Evolutionary conservation across 1,140 invertebrate genomes (phyloP), one percentile per base, ranked within the genome.

Genomic region (Wiebesia pumilae): DNA sequence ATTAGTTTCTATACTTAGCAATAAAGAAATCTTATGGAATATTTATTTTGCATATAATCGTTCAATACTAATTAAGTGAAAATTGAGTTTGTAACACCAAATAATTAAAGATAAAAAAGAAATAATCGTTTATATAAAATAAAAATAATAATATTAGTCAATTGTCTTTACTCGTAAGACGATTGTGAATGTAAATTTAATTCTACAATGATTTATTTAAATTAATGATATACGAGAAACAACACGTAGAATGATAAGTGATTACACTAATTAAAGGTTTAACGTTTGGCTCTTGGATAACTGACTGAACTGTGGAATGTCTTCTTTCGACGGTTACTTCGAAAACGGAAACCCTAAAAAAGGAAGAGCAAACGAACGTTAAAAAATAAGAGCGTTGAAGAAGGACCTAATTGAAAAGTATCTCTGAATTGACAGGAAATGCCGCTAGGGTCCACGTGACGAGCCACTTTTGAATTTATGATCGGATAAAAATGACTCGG

Each of bases 391-490:
- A 47, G 35, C 16, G 0, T 33, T 51, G 21, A 47, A 62, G 51
- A 30, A 14, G 51, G 27, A 81, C 67, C 51, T 47, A 86, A 86
- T 86, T 86, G 35, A 79, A 80, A 85, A 80, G 47, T 84, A 62
- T 77, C 54, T 77, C 21, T 47, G 33, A 65, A 84, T 77, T 54
- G 80, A 54, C 43, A 21, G 38, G 10, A n/a, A 62, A 30, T n/a
- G 40, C n/a, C 30, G 33, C 19, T 38, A 27, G 10, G 16, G 16
- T 4, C 10, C 12, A 14, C 4, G 30, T 77, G n/a, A 4, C 24
- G 2, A 30, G 3, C 65, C 47, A 83, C 75, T 83, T 65, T 83
- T 47, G 35, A 75, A 69, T 67, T 82, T 16, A 51, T 35, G 35
- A 82, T 24, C 79, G 33, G 7, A 19, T 21, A 27, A 71, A 51